Evolutionary conservation across 2,888 invertebrate species (phyloP).

Genomic region (Dolomedes plantarius): DNA sequence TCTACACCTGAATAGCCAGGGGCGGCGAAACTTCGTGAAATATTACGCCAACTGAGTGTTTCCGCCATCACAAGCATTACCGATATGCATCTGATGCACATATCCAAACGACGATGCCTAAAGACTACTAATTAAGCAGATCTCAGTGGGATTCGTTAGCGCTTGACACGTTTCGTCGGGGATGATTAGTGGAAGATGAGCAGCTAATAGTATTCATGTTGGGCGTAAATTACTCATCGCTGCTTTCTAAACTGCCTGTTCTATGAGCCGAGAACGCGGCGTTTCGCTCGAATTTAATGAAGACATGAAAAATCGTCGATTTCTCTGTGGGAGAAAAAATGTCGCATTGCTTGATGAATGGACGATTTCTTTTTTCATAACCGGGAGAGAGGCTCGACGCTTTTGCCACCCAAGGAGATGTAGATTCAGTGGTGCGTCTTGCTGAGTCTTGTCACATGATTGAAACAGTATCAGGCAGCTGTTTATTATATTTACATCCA

Average conservation of each 20-base stretch:
- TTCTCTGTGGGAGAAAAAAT: conserved; percentile 7
- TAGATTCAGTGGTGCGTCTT: no score
- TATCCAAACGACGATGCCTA: neutral
- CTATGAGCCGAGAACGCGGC: neutral
- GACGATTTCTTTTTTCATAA: neutral
- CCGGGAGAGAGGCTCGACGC: neutral
- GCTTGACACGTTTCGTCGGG: neutral
- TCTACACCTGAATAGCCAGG: conserved; percentile 23
- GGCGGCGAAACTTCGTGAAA: conserved; percentile 37
- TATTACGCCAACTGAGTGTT: neutral
- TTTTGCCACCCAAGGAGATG: neutral
- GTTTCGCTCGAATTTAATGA: neutral
- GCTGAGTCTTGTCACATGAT: no score
- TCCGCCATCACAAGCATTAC: neutral
- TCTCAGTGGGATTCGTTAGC: conserved; percentile 5
- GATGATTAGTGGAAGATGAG: conserved; percentile 3
- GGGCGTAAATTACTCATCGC: conserved; percentile 5
- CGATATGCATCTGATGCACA: conserved; percentile 5
- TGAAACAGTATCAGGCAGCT: no score
- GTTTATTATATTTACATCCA: no score
- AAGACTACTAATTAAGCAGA: conserved; percentile 1
- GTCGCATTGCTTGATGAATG: neutral
- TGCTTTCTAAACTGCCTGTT: neutral
- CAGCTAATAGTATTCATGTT: conserved; percentile 1
- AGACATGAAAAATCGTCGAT: neutral